Percentiles rank a stretch among this genome's conserved stretches.
phyloP scores from a whole-genome alignment of 1,140 invertebrate genomes.

The Polypedilum vanderplanki region DNA sequence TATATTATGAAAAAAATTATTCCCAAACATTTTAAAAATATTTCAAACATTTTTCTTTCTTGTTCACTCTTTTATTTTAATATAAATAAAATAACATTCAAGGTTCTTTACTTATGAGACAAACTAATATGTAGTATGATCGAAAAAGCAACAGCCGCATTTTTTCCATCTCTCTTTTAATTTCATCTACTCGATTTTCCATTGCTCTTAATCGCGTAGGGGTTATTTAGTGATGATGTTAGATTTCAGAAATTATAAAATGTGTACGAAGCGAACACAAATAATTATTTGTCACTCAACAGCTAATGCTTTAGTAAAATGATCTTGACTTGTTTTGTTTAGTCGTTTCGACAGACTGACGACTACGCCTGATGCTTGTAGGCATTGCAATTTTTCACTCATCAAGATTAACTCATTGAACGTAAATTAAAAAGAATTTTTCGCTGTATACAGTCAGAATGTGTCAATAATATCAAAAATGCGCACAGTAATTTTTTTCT shows the following conservation, averaged over 20 bases:
- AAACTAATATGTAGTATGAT: constrained; percentile 5
- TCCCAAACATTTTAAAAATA: background rate
- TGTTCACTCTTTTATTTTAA: background rate
- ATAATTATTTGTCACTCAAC: constrained; percentile 16
- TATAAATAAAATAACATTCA: constrained; percentile 10
- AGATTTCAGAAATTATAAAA: background rate
- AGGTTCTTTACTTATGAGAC: constrained; percentile 21
- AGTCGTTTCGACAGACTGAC: background rate
- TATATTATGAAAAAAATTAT: background rate
- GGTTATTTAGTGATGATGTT: background rate
- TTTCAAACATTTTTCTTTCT: constrained; percentile 6
- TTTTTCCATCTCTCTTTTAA: constrained; percentile 1
- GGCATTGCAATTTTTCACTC: no score
- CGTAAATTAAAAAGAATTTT: no score
- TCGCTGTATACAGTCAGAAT: background rate
- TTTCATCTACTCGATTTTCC: background rate
- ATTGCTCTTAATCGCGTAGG: background rate
- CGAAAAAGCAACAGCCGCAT: background rate
- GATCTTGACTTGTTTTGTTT: constrained; percentile 10
- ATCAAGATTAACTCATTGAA: no score
- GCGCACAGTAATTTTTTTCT: background rate
- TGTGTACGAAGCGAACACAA: background rate
- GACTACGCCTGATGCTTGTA: background rate
- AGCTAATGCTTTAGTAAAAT: background rate
- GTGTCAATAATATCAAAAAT: background rate